phyloP scores from a whole-genome alignment of 37 sponge, comb jelly and placozoan genomes.

The Dysidea cf. avara region DNA sequence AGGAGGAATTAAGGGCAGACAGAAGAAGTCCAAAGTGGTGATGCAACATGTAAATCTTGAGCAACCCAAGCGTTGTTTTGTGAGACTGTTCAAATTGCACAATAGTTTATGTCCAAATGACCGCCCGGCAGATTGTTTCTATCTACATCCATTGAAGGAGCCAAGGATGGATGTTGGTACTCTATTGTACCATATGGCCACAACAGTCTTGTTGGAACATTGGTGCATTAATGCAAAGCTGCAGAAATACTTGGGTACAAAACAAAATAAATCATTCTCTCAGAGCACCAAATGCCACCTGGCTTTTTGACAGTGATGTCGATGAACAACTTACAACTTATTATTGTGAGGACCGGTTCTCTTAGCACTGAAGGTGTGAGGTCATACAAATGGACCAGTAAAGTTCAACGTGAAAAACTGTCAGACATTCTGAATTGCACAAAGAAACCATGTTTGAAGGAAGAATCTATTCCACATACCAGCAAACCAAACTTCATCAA shows the following conservation, averaged over 20 bases:
- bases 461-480: no score
- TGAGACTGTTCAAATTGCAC: conserved; percentile 21
- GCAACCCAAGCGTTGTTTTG: conserved; percentile 6
- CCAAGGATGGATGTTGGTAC: conserved; percentile 11
- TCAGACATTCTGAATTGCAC: conserved; percentile 32
- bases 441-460: no score
- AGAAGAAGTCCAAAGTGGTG: conserved; percentile 16
- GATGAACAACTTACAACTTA: conserved; percentile 48
- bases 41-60: conserved; percentile 13
- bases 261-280: conserved; percentile 41
- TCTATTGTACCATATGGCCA: conserved; percentile 13
- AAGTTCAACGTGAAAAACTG: neutral
- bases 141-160: conserved; percentile 5
- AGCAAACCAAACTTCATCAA: no score
- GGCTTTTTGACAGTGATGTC: conserved; percentile 22
- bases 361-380: conserved; percentile 27
- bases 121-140: conserved; percentile 1
- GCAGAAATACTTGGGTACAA: conserved; percentile 15
- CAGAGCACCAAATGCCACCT: conserved; percentile 12
- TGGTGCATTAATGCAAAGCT: neutral
- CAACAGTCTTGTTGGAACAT: neutral
- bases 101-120: neutral
- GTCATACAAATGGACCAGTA: conserved; percentile 20
- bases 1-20: conserved; percentile 21
- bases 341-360: conserved; percentile 46